These are phyloP conservation scores for Pyxicephalus adspersus DNA, from an alignment of 2,113 vertebrate species.

Conservation along the genomic window DNA sequence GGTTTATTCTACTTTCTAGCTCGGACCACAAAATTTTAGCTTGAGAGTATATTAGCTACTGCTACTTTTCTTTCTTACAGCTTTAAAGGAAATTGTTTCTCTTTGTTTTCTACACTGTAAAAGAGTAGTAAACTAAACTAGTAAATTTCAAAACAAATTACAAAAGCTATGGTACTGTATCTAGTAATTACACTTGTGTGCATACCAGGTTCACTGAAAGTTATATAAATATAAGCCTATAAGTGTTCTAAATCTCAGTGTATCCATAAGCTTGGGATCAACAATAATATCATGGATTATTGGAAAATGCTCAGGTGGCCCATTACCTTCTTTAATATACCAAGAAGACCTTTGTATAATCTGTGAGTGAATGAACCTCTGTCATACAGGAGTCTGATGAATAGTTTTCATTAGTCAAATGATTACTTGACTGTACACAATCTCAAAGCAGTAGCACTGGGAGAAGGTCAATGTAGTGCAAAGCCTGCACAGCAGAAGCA, in stretches of 20 bases:
- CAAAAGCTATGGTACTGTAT: too few relatives aligned
- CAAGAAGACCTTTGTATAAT: slow-evolving; percentile 51
- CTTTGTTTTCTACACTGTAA: too few relatives aligned
- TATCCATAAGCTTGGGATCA: slow-evolving; percentile 2
- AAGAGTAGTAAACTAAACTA: too few relatives aligned
- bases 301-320: slow-evolving; percentile 53
- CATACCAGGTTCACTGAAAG: neutral
- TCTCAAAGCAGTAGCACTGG: neutral
- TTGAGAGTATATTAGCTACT: too few relatives aligned
- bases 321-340: slow-evolving; percentile 48
- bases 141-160: too few relatives aligned
- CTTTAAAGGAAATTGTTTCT: too few relatives aligned
- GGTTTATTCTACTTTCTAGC: too few relatives aligned
- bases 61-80: too few relatives aligned
- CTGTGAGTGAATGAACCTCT: slow-evolving; percentile 48
- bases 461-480: slow-evolving; percentile 28
- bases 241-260: neutral
- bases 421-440: slow-evolving; percentile 53
- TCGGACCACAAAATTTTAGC: too few relatives aligned
- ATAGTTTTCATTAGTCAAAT: slow-evolving; percentile 62
- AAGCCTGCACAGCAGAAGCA: neutral
- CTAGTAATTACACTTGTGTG: neutral
- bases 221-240: neutral
- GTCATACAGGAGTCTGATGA: slow-evolving; percentile 59
- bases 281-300: slow-evolving; percentile 17